Conservation (phyloP, 2,797 vertebrate genomes). For the Poeciliopsis infans region DNA sequence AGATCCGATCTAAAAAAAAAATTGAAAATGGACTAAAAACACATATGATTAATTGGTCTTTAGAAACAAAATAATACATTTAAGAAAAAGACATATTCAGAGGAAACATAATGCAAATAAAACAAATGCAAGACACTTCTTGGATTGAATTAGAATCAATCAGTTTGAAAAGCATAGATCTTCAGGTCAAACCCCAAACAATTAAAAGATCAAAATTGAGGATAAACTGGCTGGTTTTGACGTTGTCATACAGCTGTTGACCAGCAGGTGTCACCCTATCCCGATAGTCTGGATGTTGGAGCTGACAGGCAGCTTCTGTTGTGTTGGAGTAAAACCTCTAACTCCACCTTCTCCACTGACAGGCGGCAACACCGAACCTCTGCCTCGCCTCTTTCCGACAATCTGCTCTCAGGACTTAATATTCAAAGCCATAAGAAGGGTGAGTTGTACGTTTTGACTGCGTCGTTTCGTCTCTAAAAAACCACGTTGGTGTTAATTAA, state of each 20-base stretch:
- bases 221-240: background rate
- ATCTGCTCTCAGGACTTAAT: constrained; percentile 49
- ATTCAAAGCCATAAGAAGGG: constrained; percentile 45
- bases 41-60: background rate
- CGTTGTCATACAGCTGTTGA: constrained; percentile 41
- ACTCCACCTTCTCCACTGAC: constrained; percentile 73
- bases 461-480: background rate
- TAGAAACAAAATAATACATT: background rate
- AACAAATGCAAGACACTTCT: background rate
- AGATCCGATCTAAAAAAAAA: background rate
- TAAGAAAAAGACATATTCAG: background rate
- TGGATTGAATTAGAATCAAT: background rate
- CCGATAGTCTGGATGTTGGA: constrained; percentile 10
- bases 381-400: constrained; percentile 61
- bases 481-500: constrained; percentile 1
- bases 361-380: constrained; percentile 67
- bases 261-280: constrained; percentile 71
- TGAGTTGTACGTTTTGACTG: constrained; percentile 49
- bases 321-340: constrained; percentile 72
- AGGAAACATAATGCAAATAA: background rate
- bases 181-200: background rate
- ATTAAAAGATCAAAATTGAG: background rate
- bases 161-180: background rate
- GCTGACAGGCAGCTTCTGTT: constrained; percentile 64
- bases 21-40: background rate